Conservation (phyloP, 64 coral and sea anemone species). For the Porites australiensis region DNA sequence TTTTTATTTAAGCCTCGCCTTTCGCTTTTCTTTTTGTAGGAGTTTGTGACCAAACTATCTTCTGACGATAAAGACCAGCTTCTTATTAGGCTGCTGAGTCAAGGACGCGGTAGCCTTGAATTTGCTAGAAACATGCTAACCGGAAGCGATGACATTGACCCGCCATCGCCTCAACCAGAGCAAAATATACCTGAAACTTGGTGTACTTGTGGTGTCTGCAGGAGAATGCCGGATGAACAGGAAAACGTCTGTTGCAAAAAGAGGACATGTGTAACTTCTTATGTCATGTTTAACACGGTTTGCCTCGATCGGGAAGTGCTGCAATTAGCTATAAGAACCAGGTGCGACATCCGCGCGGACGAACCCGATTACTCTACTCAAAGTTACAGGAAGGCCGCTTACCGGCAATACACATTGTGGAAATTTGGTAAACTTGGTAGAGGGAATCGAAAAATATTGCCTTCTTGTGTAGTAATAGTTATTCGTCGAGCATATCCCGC, state of each 20-base stretch:
- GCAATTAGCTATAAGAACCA: conserved; percentile 41
- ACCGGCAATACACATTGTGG: conserved; percentile 52
- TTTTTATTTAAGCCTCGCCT: not conserved
- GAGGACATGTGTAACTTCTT: conserved; percentile 38
- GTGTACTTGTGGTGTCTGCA: conserved; percentile 9
- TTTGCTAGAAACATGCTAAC: conserved; percentile 8
- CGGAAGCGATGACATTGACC: not conserved
- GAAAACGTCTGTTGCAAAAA: conserved; percentile 53
- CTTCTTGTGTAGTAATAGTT: conserved; percentile 7
- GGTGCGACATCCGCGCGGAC: conserved; percentile 38
- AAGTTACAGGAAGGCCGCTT: conserved; percentile 44
- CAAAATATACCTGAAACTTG: not conserved
- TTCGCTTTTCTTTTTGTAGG: not conserved
- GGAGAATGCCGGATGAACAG: not conserved
- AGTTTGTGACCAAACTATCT: not conserved
- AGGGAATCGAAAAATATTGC: conserved; percentile 2
- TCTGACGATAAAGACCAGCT: conserved; percentile 2
- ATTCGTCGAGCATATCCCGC: not conserved
- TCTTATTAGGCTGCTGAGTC: conserved; percentile 3
- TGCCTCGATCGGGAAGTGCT: conserved; percentile 53
- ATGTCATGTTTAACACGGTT: conserved; percentile 45
- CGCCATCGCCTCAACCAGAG: not conserved
- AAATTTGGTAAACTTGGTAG: conserved; percentile 16
- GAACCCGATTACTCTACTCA: conserved; percentile 26
- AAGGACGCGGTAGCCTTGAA: conserved; percentile 42